phyloP scores from a whole-genome alignment of 1,140 invertebrate species.

The Bombyx mori region ASM3026992v2 NC_085120.1:6714001-6714500 shows the following conservation, averaged over 20 bases:
- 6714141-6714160: constrained; percentile 26
- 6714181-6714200: constrained; percentile 47
- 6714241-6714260: constrained; percentile 40
- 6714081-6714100: too few species aligned
- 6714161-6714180: constrained; percentile 52
- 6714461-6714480: constrained; percentile 45
- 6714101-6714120: neutral
- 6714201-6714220: constrained; percentile 59
- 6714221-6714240: constrained; percentile 61
- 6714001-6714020: too few species aligned
- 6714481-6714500: constrained; percentile 25
- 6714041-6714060: too few species aligned
- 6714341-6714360: constrained; percentile 37
- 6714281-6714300: constrained; percentile 48
- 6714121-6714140: neutral
- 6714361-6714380: constrained; percentile 46
- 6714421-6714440: constrained; percentile 60
- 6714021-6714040: too few species aligned
- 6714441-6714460: constrained; percentile 59
- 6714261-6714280: constrained; percentile 48
- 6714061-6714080: too few species aligned
- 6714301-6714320: constrained; percentile 40
- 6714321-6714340: constrained; percentile 25
- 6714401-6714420: constrained; percentile 64
- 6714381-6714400: constrained; percentile 52